Conservation (phyloP, 2,797 vertebrate species). For the Limosa lapponica region DNA sequence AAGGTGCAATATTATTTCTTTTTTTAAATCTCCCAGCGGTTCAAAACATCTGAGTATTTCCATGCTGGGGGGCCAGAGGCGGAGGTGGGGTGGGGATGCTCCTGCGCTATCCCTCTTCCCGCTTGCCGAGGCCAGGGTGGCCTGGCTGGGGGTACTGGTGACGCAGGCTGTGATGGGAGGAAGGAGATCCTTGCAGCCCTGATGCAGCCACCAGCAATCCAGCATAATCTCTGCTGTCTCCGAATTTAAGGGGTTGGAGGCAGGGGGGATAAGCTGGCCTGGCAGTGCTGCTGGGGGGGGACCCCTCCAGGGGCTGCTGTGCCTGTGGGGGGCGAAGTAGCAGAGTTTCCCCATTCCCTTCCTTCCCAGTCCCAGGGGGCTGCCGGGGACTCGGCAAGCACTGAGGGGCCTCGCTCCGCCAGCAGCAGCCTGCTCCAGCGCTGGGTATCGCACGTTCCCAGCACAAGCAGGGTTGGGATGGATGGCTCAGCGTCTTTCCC, state of each 20-base stretch:
- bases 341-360: not conserved
- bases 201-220: not conserved
- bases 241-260: not conserved
- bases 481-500: not conserved
- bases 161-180: not conserved
- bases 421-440: not conserved
- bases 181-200: rapidly evolving
- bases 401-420: rapidly evolving
- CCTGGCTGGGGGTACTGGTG: not conserved
- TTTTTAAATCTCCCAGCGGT: not conserved
- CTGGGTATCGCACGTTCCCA: rapidly evolving
- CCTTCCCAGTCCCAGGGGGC: not conserved
- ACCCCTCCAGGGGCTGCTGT: not conserved
- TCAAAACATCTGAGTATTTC: not conserved
- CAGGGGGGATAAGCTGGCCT: not conserved
- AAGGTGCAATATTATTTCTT: not conserved
- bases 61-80: not conserved
- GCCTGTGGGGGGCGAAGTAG: not conserved
- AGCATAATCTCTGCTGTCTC: not conserved
- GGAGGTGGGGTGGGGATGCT: not conserved
- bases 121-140: rapidly evolving
- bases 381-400: not conserved
- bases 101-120: rapidly evolving
- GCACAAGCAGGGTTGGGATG: rapidly evolving
- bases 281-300: not conserved